Percentiles rank a stretch among this genome's conserved stretches.
phyloP scores from a whole-genome alignment of 2,888 invertebrate species.

The Lasius platythorax region DNA sequence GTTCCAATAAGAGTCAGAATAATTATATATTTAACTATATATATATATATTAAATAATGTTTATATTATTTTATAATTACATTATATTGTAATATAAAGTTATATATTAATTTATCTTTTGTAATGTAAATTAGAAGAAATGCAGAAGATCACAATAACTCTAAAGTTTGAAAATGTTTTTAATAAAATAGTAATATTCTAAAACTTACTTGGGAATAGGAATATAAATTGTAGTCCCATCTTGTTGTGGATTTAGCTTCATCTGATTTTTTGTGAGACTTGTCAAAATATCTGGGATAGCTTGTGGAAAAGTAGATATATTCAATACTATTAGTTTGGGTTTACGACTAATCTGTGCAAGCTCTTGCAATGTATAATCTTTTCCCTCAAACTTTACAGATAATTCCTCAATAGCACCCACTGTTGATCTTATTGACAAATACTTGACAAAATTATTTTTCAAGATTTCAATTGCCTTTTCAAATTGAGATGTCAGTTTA shows the following conservation, averaged over 20 bases:
- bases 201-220: slow-evolving; percentile 93
- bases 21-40: slow-evolving; percentile 1
- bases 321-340: slow-evolving; percentile 95
- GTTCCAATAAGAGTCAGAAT: not conserved
- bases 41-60: too few relatives aligned
- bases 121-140: slow-evolving; percentile 45
- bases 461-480: slow-evolving; percentile 90
- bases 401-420: slow-evolving; percentile 93
- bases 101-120: not conserved
- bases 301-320: slow-evolving; percentile 94
- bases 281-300: slow-evolving; percentile 92
- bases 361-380: slow-evolving; percentile 93
- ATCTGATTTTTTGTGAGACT: slow-evolving; percentile 93
- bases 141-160: not conserved
- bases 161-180: slow-evolving; percentile 3
- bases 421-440: slow-evolving; percentile 92
- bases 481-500: slow-evolving; percentile 90
- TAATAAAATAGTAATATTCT: slow-evolving; percentile 16
- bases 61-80: too few relatives aligned
- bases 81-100: not conserved
- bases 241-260: slow-evolving; percentile 97
- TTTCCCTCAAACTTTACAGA: slow-evolving; percentile 92
- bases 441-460: slow-evolving; percentile 93
- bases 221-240: slow-evolving; percentile 95
- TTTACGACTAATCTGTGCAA: slow-evolving; percentile 95